These are phyloP conservation scores for Liasis olivaceus DNA, from an alignment of 2,797 vertebrate genomes.

Conservation along the genomic window DNA sequence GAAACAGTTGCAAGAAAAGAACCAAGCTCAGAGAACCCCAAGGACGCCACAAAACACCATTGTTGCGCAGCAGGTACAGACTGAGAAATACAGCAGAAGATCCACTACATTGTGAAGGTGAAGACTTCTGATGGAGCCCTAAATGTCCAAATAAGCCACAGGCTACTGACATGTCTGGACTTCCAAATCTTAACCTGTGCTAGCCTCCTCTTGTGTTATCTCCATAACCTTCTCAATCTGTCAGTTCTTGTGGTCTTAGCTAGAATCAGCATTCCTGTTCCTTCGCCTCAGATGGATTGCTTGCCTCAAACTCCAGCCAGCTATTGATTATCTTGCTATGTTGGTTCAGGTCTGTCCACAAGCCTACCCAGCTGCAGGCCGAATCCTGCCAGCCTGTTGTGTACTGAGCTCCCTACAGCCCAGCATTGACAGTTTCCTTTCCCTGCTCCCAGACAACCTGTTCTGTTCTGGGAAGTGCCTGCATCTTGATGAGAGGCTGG, in stretches of 20 bases:
- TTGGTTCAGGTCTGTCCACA: too few relatives aligned
- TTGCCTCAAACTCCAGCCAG: background rate
- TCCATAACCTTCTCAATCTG: background rate
- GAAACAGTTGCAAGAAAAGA: too few relatives aligned
- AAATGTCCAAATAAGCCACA: background rate
- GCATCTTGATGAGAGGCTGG: background rate
- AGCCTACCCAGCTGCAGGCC: background rate
- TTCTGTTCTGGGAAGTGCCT: background rate
- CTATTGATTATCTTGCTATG: background rate
- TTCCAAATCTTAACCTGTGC: background rate
- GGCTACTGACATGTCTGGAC: background rate
- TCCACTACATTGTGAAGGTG: background rate
- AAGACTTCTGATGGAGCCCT: background rate
- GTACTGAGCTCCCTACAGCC: background rate
- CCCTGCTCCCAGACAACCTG: background rate
- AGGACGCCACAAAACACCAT: too few relatives aligned
- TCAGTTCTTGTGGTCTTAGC: background rate
- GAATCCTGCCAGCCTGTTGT: too few relatives aligned
- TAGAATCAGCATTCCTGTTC: background rate
- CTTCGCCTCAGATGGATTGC: background rate
- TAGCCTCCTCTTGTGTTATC: background rate
- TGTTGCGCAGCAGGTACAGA: background rate
- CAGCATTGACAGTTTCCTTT: background rate
- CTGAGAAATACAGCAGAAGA: background rate
- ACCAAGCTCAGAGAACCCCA: too few relatives aligned